Percentiles rank a stretch among this genome's conserved stretches.
These are phyloP conservation scores for Hydriomena furcata DNA, from an alignment of 2,888 invertebrate species.

Conservation along the genomic window DNA sequence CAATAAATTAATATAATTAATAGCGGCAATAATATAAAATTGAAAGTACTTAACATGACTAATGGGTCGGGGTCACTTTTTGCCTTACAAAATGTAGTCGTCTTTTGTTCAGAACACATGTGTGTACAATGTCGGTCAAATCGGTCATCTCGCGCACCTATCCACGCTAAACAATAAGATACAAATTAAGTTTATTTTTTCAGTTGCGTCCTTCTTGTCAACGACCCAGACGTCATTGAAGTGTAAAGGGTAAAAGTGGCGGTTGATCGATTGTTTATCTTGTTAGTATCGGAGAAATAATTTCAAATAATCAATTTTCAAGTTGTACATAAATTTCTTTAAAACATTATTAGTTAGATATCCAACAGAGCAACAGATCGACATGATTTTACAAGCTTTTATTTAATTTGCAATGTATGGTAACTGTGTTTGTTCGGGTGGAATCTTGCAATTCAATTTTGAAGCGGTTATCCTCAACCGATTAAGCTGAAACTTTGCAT, in stretches of 20 bases:
- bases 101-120: conserved; percentile 57
- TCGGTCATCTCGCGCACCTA: conserved; percentile 56
- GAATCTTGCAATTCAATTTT: too few relatives aligned
- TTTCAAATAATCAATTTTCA: not conserved
- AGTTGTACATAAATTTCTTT: not conserved
- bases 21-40: conserved; percentile 18
- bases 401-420: too few relatives aligned
- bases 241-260: conserved; percentile 32
- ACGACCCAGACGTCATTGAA: conserved; percentile 57
- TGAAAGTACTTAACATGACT: conserved; percentile 19
- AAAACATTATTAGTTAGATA: too few relatives aligned
- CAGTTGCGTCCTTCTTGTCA: conserved; percentile 55
- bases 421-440: too few relatives aligned
- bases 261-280: conserved; percentile 14
- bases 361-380: too few relatives aligned
- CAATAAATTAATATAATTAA: conserved; percentile 11
- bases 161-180: conserved; percentile 41
- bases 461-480: too few relatives aligned
- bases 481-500: too few relatives aligned
- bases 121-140: conserved; percentile 58
- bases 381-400: too few relatives aligned
- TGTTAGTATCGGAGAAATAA: not conserved
- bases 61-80: conserved; percentile 50
- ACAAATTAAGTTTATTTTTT: conserved; percentile 52
- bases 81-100: conserved; percentile 31